These are phyloP conservation scores for Hedya salicella DNA, from an alignment of 2,888 invertebrate genomes.

Conservation along the genomic window DNA sequence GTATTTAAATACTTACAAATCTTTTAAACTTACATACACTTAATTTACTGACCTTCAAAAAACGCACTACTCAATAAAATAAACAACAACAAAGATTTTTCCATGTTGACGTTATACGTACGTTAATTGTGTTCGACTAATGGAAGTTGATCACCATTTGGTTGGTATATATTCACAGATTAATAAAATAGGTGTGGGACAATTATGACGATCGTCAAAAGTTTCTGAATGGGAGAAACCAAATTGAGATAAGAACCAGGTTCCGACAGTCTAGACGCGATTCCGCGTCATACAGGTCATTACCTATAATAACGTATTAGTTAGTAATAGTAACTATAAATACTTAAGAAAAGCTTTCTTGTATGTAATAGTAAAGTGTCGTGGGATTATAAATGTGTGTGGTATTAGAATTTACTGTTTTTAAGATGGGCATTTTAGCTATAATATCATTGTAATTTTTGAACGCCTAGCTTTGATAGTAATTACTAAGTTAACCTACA, in stretches of 20 bases:
- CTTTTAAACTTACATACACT: neutral
- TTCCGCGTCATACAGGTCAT: no score
- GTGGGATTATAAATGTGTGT: no score
- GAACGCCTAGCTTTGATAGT: no score
- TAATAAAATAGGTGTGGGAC: conserved; percentile 6
- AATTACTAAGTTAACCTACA: no score
- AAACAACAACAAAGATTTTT: conserved; percentile 9
- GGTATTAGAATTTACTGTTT: no score
- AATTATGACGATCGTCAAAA: conserved; percentile 20
- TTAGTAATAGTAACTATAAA: no score
- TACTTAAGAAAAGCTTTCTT: no score
- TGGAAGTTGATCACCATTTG: conserved; percentile 18
- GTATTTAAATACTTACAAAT: neutral
- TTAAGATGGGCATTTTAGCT: no score
- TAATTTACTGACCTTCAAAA: conserved; percentile 32
- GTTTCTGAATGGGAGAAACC: conserved; percentile 13
- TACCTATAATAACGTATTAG: no score
- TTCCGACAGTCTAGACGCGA: no score
- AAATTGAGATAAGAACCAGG: neutral
- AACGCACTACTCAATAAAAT: conserved; percentile 16
- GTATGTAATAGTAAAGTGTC: no score
- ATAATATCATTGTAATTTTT: no score
- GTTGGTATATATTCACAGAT: conserved; percentile 26
- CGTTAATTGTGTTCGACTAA: conserved; percentile 18
- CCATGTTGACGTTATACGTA: conserved; percentile 28